phyloP scores from a whole-genome alignment of 2,888 invertebrate genomes.

The Agrilus mali region DNA sequence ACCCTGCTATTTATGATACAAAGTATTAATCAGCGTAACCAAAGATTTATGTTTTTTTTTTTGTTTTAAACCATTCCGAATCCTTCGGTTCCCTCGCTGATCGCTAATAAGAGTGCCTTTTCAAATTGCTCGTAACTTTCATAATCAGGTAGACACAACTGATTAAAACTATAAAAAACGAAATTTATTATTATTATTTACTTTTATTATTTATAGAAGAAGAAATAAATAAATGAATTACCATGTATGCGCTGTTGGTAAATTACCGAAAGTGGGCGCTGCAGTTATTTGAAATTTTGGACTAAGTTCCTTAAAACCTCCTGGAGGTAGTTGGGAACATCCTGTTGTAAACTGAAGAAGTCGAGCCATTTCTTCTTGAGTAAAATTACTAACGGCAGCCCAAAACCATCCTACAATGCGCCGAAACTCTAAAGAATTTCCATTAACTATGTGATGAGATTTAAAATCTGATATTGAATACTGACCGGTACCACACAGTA shows the following conservation, averaged over 20 bases:
- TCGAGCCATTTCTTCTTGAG: slow-evolving; percentile 84
- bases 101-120: slow-evolving; percentile 76
- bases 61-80: slow-evolving; percentile 58
- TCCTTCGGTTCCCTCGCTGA: slow-evolving; percentile 92
- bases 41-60: no score
- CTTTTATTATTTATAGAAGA: no score
- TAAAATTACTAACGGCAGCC: slow-evolving; percentile 80
- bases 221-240: slow-evolving; percentile 29
- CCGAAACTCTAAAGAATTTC: slow-evolving; percentile 68
- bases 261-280: slow-evolving; percentile 76
- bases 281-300: slow-evolving; percentile 89
- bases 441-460: slow-evolving; percentile 75
- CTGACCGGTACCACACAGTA: slow-evolving; percentile 87
- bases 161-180: slow-evolving; percentile 67
- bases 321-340: slow-evolving; percentile 81
- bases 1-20: no score
- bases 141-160: slow-evolving; percentile 89
- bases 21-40: no score
- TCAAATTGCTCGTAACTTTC: slow-evolving; percentile 90
- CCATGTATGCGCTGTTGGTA: slow-evolving; percentile 93
- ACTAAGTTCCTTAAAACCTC: slow-evolving; percentile 78
- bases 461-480: slow-evolving; percentile 85
- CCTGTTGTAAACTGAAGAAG: slow-evolving; percentile 89
- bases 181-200: no score
- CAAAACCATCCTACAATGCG: slow-evolving; percentile 83